Percentiles rank a stretch among this genome's conserved stretches.
Conservation (phyloP, 2,888 invertebrate species). For the Drosophila paramelanica region DNA sequence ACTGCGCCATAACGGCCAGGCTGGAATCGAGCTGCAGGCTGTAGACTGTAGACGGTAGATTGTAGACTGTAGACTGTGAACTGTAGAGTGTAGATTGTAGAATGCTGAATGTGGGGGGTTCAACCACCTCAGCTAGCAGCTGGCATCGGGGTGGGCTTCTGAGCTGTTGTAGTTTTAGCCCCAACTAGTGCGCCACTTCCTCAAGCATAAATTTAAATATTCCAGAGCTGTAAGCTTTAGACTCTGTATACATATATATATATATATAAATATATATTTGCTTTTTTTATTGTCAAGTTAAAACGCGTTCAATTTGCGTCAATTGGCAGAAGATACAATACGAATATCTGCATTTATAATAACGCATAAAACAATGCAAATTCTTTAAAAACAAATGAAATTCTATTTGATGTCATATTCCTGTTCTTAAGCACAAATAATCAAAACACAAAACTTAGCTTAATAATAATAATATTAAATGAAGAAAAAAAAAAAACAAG, state of each 20-base stretch:
- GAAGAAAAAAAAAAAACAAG: constrained; percentile 39
- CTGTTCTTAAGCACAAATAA: constrained; percentile 34
- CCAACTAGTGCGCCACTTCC: constrained; percentile 43
- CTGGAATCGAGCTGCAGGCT: constrained; percentile 40
- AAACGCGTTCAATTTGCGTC: constrained; percentile 61
- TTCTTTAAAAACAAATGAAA: constrained; percentile 52
- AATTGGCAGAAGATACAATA: constrained; percentile 44
- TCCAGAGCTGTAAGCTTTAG: constrained; percentile 40
- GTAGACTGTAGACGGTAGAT: constrained; percentile 14
- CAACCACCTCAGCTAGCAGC: constrained; percentile 60
- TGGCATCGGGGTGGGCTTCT: constrained; percentile 24
- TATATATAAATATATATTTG: too few species aligned
- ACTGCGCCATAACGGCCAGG: constrained; percentile 68
- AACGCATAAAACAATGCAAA: constrained; percentile 56
- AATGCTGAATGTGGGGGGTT: constrained; percentile 47
- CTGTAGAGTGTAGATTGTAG: background rate
- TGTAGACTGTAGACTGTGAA: background rate
- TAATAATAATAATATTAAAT: background rate
- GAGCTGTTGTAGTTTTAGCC: constrained; percentile 11
- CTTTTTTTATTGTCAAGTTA: background rate
- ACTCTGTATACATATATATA: background rate
- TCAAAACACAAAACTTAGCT: constrained; percentile 10
- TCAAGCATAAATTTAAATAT: constrained; percentile 65
- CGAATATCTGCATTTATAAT: constrained; percentile 60
- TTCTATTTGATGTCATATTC: constrained; percentile 48